phyloP scores from a whole-genome alignment of 2,113 vertebrate species.

The Pungitius pungitius region DNA sequence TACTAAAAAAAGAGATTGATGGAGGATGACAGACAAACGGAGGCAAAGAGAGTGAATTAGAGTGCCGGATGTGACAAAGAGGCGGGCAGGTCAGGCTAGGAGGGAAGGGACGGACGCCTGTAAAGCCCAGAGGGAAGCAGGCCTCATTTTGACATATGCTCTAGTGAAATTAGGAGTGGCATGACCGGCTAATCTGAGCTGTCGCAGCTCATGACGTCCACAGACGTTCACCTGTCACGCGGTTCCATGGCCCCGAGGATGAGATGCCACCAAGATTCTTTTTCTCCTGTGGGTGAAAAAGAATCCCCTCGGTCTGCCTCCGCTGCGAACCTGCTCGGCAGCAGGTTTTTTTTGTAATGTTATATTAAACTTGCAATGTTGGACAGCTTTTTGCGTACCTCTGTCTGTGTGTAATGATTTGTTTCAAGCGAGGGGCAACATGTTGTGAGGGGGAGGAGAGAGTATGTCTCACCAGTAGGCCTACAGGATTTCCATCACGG shows the following conservation, averaged over 20 bases:
- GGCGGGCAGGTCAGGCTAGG: slow-evolving; percentile 55
- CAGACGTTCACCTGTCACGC: slow-evolving; percentile 70
- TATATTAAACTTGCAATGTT: not conserved
- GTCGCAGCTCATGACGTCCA: slow-evolving; percentile 69
- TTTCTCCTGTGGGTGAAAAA: slow-evolving; percentile 48
- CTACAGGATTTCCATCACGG: slow-evolving; percentile 47
- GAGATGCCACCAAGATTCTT: slow-evolving; percentile 65
- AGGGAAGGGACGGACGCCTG: slow-evolving; percentile 48
- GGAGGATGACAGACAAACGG: slow-evolving; percentile 68
- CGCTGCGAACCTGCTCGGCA: not conserved
- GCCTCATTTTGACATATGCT: slow-evolving; percentile 78
- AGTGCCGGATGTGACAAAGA: slow-evolving; percentile 68
- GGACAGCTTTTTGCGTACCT: slow-evolving; percentile 14
- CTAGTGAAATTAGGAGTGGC: slow-evolving; percentile 77
- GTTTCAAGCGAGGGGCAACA: slow-evolving; percentile 27
- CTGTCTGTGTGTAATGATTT: slow-evolving; percentile 17
- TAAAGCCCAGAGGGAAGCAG: slow-evolving; percentile 63
- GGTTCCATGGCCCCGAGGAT: slow-evolving; percentile 57
- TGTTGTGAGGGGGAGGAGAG: slow-evolving; percentile 60
- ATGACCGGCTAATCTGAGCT: slow-evolving; percentile 77
- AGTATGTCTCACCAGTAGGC: slow-evolving; percentile 7
- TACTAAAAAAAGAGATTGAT: slow-evolving; percentile 57
- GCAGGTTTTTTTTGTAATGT: slow-evolving; percentile 23
- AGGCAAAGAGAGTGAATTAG: slow-evolving; percentile 60
- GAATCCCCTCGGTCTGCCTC: slow-evolving; percentile 32